Evolutionary conservation across 2,888 invertebrate species (phyloP).

Genomic region (Acheta domesticus): DNA sequence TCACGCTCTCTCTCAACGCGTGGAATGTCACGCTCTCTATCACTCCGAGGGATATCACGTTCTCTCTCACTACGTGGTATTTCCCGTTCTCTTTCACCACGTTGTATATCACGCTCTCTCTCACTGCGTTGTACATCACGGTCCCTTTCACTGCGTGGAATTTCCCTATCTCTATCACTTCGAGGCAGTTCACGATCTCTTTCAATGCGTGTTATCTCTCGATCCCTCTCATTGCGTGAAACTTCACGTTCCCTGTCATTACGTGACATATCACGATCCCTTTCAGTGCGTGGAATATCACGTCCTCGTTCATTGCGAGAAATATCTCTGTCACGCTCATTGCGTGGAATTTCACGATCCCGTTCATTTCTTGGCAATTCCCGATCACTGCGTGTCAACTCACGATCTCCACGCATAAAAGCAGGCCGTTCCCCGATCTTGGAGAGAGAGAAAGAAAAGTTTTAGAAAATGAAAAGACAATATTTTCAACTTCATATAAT

Average conservation of each 20-base stretch:
- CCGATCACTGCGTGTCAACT: background rate
- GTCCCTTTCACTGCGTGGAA: background rate
- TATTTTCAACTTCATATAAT: background rate
- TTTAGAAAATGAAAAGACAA: background rate
- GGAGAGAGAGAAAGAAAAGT: slow-evolving; percentile 7
- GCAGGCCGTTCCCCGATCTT: slow-evolving; percentile 30
- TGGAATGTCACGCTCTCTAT: background rate
- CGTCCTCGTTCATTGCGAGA: background rate
- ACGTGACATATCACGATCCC: background rate
- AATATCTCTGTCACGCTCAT: background rate
- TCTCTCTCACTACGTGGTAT: background rate
- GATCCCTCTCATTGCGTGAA: background rate
- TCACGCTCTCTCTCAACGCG: background rate
- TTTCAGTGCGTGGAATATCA: background rate
- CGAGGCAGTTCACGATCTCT: background rate
- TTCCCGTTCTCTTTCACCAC: background rate
- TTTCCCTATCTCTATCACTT: background rate
- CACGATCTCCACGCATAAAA: slow-evolving; percentile 25
- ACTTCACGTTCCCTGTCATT: background rate
- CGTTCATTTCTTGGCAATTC: background rate
- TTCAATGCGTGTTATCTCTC: background rate
- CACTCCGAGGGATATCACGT: background rate
- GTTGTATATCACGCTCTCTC: background rate
- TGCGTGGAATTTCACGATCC: background rate
- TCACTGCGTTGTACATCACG: background rate